These are phyloP conservation scores for Jaculus jaculus DNA, from an alignment of 2,113 vertebrate species.

Conservation along the genomic window DNA sequence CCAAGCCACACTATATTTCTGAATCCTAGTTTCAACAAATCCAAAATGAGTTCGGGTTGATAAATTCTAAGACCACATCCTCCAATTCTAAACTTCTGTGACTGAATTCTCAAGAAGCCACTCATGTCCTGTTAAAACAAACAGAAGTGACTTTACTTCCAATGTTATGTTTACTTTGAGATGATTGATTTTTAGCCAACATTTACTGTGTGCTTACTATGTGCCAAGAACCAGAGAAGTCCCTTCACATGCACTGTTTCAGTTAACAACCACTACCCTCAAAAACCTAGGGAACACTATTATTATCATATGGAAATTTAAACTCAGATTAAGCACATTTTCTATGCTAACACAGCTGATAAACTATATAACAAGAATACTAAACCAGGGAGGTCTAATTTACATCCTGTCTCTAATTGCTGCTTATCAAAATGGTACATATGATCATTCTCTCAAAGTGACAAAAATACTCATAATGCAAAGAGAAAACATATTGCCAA, in stretches of 20 bases:
- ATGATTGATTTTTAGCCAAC: slow-evolving; percentile 1
- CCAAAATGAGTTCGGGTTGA: slow-evolving; percentile 12
- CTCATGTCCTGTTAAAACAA: background rate
- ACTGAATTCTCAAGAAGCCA: slow-evolving; percentile 40
- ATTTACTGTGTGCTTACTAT: background rate
- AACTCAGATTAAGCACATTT: slow-evolving; percentile 38
- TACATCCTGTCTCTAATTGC: background rate
- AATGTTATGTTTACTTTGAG: slow-evolving; percentile 27
- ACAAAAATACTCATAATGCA: background rate
- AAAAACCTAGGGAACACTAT: background rate
- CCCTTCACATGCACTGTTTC: background rate
- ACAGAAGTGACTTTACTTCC: background rate
- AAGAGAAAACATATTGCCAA: slow-evolving; percentile 7
- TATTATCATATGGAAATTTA: slow-evolving; percentile 38
- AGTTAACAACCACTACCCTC: background rate
- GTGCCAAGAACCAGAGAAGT: background rate
- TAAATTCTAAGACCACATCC: background rate
- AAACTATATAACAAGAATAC: slow-evolving; percentile 23
- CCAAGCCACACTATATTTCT: background rate
- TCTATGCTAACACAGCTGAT: background rate
- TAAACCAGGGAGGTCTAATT: background rate
- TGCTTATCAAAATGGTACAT: background rate
- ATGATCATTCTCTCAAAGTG: background rate
- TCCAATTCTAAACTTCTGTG: slow-evolving; percentile 3
- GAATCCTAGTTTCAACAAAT: slow-evolving; percentile 26